Conservation (phyloP, 2,888 invertebrate genomes). For the Eubasilissa splendida region DNA sequence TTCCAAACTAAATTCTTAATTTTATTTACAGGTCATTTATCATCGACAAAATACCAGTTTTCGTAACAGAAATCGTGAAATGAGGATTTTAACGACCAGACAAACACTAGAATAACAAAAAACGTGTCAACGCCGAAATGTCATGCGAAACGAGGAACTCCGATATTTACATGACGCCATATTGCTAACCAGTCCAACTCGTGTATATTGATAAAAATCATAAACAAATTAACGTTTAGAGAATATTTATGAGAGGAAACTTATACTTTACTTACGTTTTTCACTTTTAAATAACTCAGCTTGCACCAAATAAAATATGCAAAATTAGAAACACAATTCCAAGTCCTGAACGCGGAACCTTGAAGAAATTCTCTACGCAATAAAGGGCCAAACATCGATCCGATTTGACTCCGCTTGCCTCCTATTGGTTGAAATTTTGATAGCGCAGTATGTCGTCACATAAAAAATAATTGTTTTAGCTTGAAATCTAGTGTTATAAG, state of each 20-base stretch:
- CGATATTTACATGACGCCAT: constrained; percentile 71
- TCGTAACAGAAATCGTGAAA: background rate
- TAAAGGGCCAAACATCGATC: constrained; percentile 81
- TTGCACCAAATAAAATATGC: constrained; percentile 77
- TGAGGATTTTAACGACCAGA: background rate
- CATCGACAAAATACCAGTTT: background rate
- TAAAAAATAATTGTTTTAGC: background rate
- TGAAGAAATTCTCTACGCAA: constrained; percentile 77
- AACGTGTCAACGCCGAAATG: constrained; percentile 23
- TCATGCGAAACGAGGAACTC: constrained; percentile 59
- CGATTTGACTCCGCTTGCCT: constrained; percentile 65
- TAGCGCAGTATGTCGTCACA: constrained; percentile 33
- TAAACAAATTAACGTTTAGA: background rate
- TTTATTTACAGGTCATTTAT: background rate
- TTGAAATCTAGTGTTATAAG: background rate
- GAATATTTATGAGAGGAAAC: constrained; percentile 16
- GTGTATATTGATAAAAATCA: constrained; percentile 30
- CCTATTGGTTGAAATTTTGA: constrained; percentile 51
- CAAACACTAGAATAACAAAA: background rate
- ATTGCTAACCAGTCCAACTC: constrained; percentile 62
- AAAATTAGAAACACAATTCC: constrained; percentile 77
- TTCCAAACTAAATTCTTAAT: constrained; percentile 15
- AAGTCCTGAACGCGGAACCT: constrained; percentile 80
- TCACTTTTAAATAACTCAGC: constrained; percentile 65
- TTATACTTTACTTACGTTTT: constrained; percentile 62